These are phyloP conservation scores for Bos indicus DNA, from an alignment of 2,113 vertebrate genomes.

Conservation along the genomic window DNA sequence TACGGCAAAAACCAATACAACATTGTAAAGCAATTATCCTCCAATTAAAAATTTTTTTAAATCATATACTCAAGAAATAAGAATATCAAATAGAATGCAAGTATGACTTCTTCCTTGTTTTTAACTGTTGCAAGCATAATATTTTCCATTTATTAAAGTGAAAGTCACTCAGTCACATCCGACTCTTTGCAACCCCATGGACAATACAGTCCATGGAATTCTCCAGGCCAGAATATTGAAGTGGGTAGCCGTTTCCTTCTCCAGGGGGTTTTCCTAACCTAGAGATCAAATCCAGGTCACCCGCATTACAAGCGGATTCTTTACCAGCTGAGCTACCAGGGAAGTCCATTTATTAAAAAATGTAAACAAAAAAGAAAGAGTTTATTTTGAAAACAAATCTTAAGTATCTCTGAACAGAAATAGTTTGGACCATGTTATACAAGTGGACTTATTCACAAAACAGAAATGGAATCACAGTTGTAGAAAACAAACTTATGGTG, in stretches of 20 bases:
- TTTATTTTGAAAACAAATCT: slow-evolving; percentile 3
- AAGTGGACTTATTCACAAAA: neutral
- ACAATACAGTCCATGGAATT: neutral
- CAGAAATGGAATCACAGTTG: neutral
- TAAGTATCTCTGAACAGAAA: slow-evolving; percentile 26
- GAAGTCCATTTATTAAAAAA: neutral
- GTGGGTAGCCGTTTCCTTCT: neutral
- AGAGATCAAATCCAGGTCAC: neutral
- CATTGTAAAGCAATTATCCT: neutral
- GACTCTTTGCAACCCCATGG: neutral
- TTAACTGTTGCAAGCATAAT: neutral
- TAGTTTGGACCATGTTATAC: neutral
- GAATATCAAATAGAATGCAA: neutral
- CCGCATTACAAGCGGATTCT: rapidly evolving
- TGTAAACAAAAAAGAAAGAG: neutral
- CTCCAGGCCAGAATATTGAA: neutral
- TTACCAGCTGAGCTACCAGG: neutral
- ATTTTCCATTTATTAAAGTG: neutral
- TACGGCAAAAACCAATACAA: neutral
- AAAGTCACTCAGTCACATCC: neutral
- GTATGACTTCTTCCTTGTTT: neutral
- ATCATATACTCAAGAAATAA: neutral
- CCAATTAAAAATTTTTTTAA: neutral
- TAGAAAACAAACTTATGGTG: neutral
- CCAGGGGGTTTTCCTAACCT: neutral